These are phyloP conservation scores for Coptotermes formosanus DNA, from an alignment of 1,140 invertebrate genomes.

Conservation along the genomic window DNA sequence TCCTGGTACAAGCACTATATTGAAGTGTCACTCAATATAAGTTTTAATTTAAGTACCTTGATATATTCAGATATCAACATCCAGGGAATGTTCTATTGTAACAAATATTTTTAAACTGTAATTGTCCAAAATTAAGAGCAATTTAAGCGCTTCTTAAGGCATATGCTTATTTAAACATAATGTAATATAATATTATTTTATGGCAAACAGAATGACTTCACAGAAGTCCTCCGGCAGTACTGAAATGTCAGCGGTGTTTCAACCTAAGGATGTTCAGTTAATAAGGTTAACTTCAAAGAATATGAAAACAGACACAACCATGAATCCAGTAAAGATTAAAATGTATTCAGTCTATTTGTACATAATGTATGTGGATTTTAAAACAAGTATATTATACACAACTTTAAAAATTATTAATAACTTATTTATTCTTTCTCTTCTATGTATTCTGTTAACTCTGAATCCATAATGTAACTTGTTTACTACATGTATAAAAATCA, in stretches of 20 bases:
- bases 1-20: too few relatives aligned
- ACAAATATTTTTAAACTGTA: too few relatives aligned
- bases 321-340: not conserved
- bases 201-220: too few relatives aligned
- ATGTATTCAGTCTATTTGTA: not conserved
- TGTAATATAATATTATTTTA: too few relatives aligned
- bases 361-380: not conserved
- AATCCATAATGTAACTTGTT: not conserved
- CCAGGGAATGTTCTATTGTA: too few relatives aligned
- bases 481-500: slow-evolving; percentile 1
- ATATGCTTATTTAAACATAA: too few relatives aligned
- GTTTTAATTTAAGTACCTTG: too few relatives aligned
- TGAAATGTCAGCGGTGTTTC: not conserved
- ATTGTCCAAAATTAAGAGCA: too few relatives aligned
- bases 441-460: slow-evolving; percentile 6
- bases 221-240: too few relatives aligned
- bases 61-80: too few relatives aligned
- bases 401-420: not conserved
- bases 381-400: slow-evolving; percentile 7
- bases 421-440: slow-evolving; percentile 7
- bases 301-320: not conserved
- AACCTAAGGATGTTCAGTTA: not conserved
- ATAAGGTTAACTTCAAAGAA: not conserved
- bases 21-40: too few relatives aligned
- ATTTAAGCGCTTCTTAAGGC: too few relatives aligned